phyloP scores from a whole-genome alignment of 2,888 invertebrate species.

The Trichopria drosophilae region DNA sequence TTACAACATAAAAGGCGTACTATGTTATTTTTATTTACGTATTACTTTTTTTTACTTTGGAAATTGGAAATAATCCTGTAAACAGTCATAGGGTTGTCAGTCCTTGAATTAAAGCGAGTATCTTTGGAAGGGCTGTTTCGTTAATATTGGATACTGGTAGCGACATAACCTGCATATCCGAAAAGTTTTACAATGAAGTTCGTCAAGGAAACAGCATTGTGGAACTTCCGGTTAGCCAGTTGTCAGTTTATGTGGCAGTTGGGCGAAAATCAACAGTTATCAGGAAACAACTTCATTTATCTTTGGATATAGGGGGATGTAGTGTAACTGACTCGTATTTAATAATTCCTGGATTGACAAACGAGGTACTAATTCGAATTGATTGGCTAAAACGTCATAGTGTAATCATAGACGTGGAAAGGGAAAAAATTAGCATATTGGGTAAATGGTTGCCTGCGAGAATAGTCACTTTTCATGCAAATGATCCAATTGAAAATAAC shows the following conservation, averaged over 20 bases:
- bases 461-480: neutral
- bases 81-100: neutral
- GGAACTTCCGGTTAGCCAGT: neutral
- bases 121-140: neutral
- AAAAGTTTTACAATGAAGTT: conserved; percentile 3
- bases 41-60: too few relatives aligned
- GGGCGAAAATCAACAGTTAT: neutral
- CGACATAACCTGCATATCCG: neutral
- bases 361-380: neutral
- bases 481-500: too few relatives aligned
- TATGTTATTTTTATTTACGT: too few relatives aligned
- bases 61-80: neutral
- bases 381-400: neutral
- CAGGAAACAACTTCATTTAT: neutral
- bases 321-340: neutral
- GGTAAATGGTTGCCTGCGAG: neutral
- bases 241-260: neutral
- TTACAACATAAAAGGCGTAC: too few relatives aligned
- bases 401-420: neutral
- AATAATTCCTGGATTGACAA: neutral
- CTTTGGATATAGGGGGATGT: neutral
- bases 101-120: neutral
- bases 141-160: neutral
- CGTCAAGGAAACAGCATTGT: neutral
- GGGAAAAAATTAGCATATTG: neutral